Evolutionary conservation across 2,113 vertebrate genomes (phyloP), one percentile per base, ranked within the genome.

Genomic region (Siniperca knerii): DNA sequence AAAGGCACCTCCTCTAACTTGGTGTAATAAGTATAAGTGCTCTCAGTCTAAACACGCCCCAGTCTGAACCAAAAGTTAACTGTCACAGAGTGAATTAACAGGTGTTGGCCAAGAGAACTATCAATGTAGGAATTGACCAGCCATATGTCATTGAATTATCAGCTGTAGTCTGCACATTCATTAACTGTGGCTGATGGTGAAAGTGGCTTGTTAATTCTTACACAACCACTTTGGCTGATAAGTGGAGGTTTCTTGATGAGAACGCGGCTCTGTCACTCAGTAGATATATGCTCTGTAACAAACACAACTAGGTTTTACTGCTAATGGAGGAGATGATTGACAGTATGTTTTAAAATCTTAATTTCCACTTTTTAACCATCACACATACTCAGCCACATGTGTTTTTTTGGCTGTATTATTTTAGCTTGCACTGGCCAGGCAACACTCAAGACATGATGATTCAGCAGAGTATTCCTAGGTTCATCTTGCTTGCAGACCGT

Each of bases 321-420:
- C 55, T 44, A 13, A 40, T 3, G 6, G 40, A 57, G 23, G 65
- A 72, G 29, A 35, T 8, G 6, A 58, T 23, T 13, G 8, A 57
- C 54, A 33, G 10, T 68, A 4, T 69, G n/a, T 68, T 29, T 35
- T 4, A 44, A 58, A 61, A n/a, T 75, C 15, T 6, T 65, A 12
- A 77, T 84, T 82, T 76, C 70, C 55, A 50, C 29, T 55, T 70
- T 82, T 61, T 25, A 66, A 40, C 29, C 6, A 46, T 68, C 13
- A 35, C 78, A 54, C 72, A 77, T 54, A 64, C 50, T 42, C 44
- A 1, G 9, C 8, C 35, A 67, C 37, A 8, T 25, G 29, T 72
- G 57, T 48, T 81, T 67, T 85, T 79, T 71, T 81, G 66, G 46
- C 55, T 85, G 60, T 87, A 25, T 86, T 83, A 66, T 82, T 87